phyloP scores from a whole-genome alignment of 2,113 vertebrate species.

The Alaudala cheleensis region DNA sequence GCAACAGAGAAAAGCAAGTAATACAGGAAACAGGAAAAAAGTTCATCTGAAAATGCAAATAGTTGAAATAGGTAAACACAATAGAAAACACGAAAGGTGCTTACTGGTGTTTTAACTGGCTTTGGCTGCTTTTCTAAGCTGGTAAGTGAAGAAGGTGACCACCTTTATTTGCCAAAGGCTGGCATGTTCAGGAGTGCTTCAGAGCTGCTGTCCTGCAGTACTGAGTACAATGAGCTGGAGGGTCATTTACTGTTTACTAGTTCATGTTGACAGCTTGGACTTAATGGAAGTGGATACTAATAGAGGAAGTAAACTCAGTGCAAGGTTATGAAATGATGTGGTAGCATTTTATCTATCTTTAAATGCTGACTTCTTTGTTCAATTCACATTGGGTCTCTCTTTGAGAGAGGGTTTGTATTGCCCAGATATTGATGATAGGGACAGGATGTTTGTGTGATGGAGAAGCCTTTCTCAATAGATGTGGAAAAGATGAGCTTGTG shows the following conservation, averaged over 20 bases:
- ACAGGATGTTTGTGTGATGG: neutral
- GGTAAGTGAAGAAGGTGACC: neutral
- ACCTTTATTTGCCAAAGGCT: neutral
- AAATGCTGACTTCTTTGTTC: neutral
- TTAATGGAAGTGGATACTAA: neutral
- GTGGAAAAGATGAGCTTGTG: neutral
- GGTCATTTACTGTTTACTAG: neutral
- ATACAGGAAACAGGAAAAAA: neutral
- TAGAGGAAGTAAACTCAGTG: neutral
- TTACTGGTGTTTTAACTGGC: neutral
- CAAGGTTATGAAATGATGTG: neutral
- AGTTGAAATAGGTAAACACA: neutral
- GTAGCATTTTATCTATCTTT: neutral
- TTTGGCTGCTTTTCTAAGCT: neutral
- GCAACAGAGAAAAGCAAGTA: neutral
- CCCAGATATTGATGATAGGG: neutral
- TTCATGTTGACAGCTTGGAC: neutral
- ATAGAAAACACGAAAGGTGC: neutral
- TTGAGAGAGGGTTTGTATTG: neutral
- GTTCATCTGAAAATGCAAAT: neutral
- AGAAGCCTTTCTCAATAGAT: neutral
- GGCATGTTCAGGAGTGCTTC: neutral
- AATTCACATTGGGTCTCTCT: accelerated
- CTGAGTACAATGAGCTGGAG: neutral
- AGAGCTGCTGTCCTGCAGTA: neutral